phyloP scores from a whole-genome alignment of 2,113 vertebrate genomes.

The Muscicapa adusta region DNA sequence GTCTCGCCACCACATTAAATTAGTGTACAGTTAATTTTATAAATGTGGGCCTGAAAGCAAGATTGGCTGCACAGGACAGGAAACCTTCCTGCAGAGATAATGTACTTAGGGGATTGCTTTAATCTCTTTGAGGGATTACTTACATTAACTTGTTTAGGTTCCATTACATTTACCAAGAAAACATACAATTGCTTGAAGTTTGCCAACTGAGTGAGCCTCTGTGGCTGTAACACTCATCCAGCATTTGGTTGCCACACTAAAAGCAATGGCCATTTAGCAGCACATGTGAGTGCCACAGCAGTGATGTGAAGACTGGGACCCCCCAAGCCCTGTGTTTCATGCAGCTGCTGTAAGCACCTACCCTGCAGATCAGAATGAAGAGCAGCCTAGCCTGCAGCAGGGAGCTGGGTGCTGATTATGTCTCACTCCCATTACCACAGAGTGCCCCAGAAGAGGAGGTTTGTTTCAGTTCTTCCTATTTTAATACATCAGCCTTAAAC shows the following conservation, averaged over 20 bases:
- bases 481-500: neutral
- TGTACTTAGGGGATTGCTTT: conserved; percentile 34
- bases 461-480: neutral
- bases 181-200: neutral
- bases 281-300: accelerated
- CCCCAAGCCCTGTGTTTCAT: accelerated
- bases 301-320: too few relatives aligned
- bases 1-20: neutral
- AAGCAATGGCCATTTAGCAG: neutral
- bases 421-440: neutral
- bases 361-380: accelerated
- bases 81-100: conserved; percentile 25
- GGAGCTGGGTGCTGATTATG: neutral
- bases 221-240: neutral
- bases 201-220: too few relatives aligned
- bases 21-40: neutral
- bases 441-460: accelerated
- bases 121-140: conserved; percentile 45
- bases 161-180: conserved; percentile 33
- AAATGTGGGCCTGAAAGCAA: conserved; percentile 12
- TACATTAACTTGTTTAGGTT: conserved; percentile 9
- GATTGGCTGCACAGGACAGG: neutral
- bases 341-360: neutral
- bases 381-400: neutral
- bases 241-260: neutral